Percentiles rank a stretch among this genome's conserved stretches.
These are phyloP conservation scores for Cynopterus brachyotis DNA, from an alignment of 2,113 vertebrate genomes.

Conservation along the genomic window DNA sequence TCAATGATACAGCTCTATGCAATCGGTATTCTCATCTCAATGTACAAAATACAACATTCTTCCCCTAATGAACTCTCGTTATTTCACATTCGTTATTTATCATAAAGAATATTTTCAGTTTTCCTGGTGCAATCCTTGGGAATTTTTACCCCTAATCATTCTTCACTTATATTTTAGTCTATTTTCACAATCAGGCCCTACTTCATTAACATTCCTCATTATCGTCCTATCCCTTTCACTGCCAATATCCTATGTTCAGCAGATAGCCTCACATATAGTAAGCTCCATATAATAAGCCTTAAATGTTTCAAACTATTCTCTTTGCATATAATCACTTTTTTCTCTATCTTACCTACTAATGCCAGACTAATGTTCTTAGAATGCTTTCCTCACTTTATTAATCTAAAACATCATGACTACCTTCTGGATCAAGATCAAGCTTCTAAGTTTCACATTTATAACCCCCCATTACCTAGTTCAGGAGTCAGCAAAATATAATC, in stretches of 20 bases:
- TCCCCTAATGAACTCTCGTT: background rate
- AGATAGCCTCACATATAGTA: background rate
- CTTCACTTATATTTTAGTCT: background rate
- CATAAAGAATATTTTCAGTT: background rate
- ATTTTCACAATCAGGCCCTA: background rate
- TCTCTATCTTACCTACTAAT: background rate
- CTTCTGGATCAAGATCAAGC: background rate
- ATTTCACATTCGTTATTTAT: background rate
- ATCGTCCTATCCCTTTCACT: background rate
- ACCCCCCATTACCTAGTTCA: background rate
- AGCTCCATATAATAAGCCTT: background rate
- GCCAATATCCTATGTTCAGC: background rate
- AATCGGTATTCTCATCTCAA: background rate
- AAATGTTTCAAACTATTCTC: background rate
- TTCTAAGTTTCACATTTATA: background rate
- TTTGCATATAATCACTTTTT: background rate
- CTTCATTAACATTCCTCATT: background rate
- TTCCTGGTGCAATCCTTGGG: background rate
- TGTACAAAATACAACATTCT: background rate
- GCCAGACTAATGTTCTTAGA: background rate
- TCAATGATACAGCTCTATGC: background rate
- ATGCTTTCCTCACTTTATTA: background rate
- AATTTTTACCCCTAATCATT: background rate
- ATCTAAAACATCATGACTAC: background rate
- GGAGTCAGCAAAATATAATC: background rate